These are phyloP conservation scores for Atopsyche davidsoni DNA, from an alignment of 1,140 invertebrate genomes.

Conservation along the genomic window DNA sequence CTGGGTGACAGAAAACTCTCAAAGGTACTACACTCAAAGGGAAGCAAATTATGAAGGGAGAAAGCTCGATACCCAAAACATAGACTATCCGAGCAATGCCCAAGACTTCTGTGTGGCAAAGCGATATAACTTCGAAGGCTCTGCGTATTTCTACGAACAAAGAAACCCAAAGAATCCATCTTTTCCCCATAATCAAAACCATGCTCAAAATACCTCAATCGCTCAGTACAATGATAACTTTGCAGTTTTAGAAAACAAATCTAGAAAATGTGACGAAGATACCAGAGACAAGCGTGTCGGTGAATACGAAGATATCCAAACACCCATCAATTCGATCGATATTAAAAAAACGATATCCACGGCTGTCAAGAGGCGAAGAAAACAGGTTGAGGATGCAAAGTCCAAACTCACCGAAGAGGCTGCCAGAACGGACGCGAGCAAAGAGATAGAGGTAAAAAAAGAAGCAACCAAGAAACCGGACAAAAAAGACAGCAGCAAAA, in stretches of 20 bases:
- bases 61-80: no score
- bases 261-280: not conserved
- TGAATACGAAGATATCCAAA: not conserved
- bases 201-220: no score
- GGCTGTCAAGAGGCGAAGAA: slow-evolving; percentile 19
- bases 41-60: no score
- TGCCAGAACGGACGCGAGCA: not conserved
- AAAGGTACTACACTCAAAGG: no score
- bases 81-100: no score
- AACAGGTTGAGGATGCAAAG: slow-evolving; percentile 14
- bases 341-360: slow-evolving; percentile 24
- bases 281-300: not conserved
- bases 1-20: no score
- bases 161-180: no score
- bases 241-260: not conserved
- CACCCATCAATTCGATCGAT: slow-evolving; percentile 9
- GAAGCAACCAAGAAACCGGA: not conserved
- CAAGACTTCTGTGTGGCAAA: no score
- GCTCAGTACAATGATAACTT: not conserved
- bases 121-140: no score
- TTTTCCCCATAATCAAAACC: no score
- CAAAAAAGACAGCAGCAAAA: slow-evolving; percentile 2
- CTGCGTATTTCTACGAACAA: no score
- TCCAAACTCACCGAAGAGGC: not conserved
- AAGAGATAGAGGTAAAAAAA: not conserved